Evolutionary conservation across 2,113 vertebrate genomes (phyloP).

Genomic region (Channa argus): DNA sequence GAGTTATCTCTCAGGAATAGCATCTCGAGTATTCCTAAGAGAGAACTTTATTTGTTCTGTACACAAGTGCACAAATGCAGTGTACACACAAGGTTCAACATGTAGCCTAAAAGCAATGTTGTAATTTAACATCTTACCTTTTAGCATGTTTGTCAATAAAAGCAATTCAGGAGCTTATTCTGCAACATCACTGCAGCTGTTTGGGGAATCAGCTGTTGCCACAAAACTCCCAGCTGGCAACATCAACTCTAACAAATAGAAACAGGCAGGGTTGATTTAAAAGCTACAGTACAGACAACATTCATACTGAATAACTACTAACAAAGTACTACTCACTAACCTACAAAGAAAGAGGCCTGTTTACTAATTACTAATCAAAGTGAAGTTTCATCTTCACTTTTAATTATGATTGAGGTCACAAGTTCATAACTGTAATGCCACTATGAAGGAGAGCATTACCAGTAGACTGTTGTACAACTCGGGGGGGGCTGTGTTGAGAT

Average conservation of each 20-base stretch:
- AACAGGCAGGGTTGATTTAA: slow-evolving; percentile 31
- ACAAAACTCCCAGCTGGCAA: slow-evolving; percentile 41
- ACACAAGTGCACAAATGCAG: slow-evolving; percentile 38
- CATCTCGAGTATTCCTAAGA: slow-evolving; percentile 33
- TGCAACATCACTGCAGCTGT: slow-evolving; percentile 46
- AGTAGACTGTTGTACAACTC: slow-evolving; percentile 36
- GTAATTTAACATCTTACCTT: slow-evolving; percentile 56
- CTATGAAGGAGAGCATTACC: slow-evolving; percentile 12
- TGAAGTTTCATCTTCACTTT: neutral
- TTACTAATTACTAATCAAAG: neutral
- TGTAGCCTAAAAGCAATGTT: slow-evolving; percentile 24
- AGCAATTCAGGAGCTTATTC: slow-evolving; percentile 40
- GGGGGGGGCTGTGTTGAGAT: slow-evolving; percentile 56
- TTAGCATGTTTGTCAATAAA: slow-evolving; percentile 49
- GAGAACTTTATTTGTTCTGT: slow-evolving; percentile 24
- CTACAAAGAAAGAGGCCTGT: neutral
- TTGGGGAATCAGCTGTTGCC: slow-evolving; percentile 54
- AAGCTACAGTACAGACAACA: slow-evolving; percentile 12
- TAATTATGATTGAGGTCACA: slow-evolving; percentile 1
- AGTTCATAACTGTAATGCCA: slow-evolving; percentile 6
- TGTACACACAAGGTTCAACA: slow-evolving; percentile 12
- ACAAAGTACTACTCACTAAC: too few relatives aligned
- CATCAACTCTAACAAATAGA: slow-evolving; percentile 37
- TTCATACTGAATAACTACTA: neutral
- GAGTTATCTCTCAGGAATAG: slow-evolving; percentile 44